phyloP scores from a whole-genome alignment of 1,140 invertebrate species.

The Caerostris darwini region DNA sequence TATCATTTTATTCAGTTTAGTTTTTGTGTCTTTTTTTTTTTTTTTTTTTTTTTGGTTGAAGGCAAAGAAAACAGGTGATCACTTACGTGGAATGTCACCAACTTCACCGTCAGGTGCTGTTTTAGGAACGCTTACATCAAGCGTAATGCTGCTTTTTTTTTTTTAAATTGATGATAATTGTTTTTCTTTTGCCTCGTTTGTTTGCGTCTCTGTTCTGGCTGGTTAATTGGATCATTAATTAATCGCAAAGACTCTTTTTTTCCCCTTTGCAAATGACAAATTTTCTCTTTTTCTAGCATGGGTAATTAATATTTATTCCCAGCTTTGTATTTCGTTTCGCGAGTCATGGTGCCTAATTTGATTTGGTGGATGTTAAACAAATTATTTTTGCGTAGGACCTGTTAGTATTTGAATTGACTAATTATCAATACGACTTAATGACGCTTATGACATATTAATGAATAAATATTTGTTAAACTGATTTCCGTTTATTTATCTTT shows the following conservation, averaged over 20 bases:
- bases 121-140: background rate
- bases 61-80: background rate
- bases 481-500: too few species aligned
- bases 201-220: constrained; percentile 22
- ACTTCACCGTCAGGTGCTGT: constrained; percentile 14
- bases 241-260: constrained; percentile 28
- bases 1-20: too few species aligned
- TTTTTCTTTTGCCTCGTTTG: constrained; percentile 31
- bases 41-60: background rate
- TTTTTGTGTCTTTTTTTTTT: background rate
- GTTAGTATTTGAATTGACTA: background rate
- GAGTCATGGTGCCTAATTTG: background rate
- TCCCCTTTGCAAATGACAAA: background rate
- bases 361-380: background rate
- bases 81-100: constrained; percentile 48
- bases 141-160: background rate
- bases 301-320: constrained; percentile 11
- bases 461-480: too few species aligned
- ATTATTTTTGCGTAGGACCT: background rate
- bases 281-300: background rate
- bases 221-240: constrained; percentile 68
- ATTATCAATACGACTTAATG: too few species aligned
- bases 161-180: constrained; percentile 43
- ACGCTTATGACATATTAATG: too few species aligned
- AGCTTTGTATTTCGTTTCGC: background rate